phyloP scores from a whole-genome alignment of 2,113 vertebrate species.

The Cololabis saira region DNA sequence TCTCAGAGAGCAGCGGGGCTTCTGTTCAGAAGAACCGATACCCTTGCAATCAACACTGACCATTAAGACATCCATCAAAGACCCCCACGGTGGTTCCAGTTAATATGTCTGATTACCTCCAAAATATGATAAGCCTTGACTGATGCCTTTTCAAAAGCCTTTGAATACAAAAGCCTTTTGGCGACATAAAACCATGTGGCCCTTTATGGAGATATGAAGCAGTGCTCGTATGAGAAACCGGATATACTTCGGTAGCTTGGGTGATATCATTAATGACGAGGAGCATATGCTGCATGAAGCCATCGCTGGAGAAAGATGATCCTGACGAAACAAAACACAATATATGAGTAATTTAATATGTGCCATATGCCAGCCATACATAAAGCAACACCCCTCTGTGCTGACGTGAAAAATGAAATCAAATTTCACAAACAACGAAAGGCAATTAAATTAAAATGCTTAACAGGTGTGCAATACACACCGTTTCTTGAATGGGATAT shows the following conservation, averaged over 20 bases:
- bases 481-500: constrained; percentile 52
- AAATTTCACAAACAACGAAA: constrained; percentile 68
- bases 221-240: constrained; percentile 50
- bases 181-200: constrained; percentile 7
- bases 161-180: background rate
- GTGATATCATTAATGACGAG: constrained; percentile 61
- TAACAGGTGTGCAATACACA: constrained; percentile 50
- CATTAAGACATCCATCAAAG: background rate
- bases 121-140: background rate
- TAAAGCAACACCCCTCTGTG: constrained; percentile 50
- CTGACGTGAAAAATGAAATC: constrained; percentile 72
- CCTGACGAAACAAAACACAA: constrained; percentile 68
- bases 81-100: too few relatives aligned
- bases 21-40: too few relatives aligned
- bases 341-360: constrained; percentile 78
- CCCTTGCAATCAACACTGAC: background rate
- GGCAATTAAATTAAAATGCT: constrained; percentile 68
- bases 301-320: constrained; percentile 67
- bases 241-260: constrained; percentile 59
- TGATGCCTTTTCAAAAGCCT: background rate
- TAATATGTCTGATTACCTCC: background rate
- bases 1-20: background rate
- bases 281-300: constrained; percentile 76
- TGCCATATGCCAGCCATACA: constrained; percentile 77
- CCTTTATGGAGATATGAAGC: constrained; percentile 30